Evolutionary conservation across 2,797 vertebrate genomes (phyloP), one percentile per base, ranked within the genome.

Genomic region (Danio choprae): DNA sequence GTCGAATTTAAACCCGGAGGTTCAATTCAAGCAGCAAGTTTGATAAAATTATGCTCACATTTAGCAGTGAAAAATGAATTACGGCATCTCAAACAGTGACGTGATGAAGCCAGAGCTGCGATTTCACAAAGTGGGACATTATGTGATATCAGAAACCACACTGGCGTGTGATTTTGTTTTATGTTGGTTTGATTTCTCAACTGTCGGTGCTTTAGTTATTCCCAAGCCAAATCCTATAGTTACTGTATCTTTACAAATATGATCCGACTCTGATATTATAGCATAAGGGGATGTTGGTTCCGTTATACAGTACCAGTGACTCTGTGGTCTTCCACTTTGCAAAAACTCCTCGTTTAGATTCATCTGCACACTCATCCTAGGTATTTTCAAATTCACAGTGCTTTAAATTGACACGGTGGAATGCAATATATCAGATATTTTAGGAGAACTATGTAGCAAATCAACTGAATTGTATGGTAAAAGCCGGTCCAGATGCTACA

Each of bases 381-480:
- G 63, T 73, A 77, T 74, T 80, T 50, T 41, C 10, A 44, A 20
- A 64, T 68, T 65, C 36, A 68, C 56, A 62, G 69, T 70, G 74
- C 80, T 77, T 80, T 36, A 60, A 44, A 55, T 22, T 65, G 53
- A 76, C 41, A 68, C 55, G 85, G 86, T 87, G 77, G 92, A 89
- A 90, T 90, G 92, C 91, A 94, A 94, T 93, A 93, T 84, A 82
- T 86, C 83, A 85, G 85, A 87, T 91, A 83, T 85, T 89, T 87
- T 86, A 89, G 86, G 87, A 90, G 88, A 80, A 88, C 90, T 84
- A 93, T 94, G 93, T 94, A 94, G 93, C 93, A 92, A 86, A 89
- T 82, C 43, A 76, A 67, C 50, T 75, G 40, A 81, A n/a, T 53
- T 83, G 64, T 78, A 60, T 51, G 77, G 67, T 62, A 7, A 22